A percentile compares a stretch with the other conserved stretches of the same genome.
Conservation (phyloP, 2,113 vertebrate genomes). For the Halichoerus grypus region DNA sequence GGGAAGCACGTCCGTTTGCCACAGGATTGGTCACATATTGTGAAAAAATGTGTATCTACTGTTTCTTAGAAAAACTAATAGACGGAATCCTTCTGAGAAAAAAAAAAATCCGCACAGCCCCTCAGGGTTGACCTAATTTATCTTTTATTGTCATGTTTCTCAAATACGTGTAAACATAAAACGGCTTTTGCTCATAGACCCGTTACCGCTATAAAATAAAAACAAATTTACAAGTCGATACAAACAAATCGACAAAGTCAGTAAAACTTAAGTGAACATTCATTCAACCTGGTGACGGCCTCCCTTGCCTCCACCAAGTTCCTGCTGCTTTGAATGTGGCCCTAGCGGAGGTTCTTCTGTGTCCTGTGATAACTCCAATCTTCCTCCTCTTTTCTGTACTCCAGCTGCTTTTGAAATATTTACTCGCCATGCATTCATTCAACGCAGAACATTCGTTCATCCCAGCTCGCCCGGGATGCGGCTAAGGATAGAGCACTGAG, state of each 20-base stretch:
- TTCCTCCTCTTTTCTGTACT: not conserved
- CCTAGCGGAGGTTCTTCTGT: accelerated
- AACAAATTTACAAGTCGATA: not conserved
- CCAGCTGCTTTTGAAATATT: not conserved
- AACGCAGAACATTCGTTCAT: accelerated
- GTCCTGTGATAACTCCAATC: accelerated
- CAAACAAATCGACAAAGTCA: not conserved
- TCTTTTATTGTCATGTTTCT: not conserved
- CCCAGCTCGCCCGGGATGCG: not conserved
- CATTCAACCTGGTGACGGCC: not conserved
- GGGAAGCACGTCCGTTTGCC: not conserved
- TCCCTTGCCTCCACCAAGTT: not conserved
- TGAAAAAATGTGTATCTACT: not conserved
- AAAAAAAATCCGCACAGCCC: not conserved
- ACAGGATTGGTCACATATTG: not conserved
- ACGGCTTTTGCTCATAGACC: not conserved
- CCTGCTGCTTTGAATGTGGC: accelerated
- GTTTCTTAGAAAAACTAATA: not conserved
- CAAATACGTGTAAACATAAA: not conserved
- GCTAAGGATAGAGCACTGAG: not conserved
- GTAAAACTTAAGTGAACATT: not conserved
- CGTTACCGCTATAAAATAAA: not conserved
- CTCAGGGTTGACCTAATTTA: not conserved
- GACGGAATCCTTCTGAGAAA: not conserved
- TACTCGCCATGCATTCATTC: not conserved